Base-by-base conservation (phyloP, 2,113 vertebrate genomes). In the Hypanus sabinus region DNA sequence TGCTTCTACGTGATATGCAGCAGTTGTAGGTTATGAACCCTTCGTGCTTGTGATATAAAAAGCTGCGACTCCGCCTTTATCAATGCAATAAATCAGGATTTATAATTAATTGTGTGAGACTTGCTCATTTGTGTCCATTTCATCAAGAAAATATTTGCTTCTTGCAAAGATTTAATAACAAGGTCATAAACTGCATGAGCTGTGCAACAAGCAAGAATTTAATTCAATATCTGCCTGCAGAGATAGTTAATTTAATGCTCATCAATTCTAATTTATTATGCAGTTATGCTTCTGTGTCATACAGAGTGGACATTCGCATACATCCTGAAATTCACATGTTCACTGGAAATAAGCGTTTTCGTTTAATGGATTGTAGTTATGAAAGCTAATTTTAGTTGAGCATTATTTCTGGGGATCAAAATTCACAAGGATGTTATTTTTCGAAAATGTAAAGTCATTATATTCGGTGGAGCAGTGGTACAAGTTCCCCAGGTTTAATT, bases 111-210 rank as follows among this genome's bases (percentile, higher is more conserved):
- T 18, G 6, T 62, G 85, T 68, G 85, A 90, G 85, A 90, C 60
- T 68, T 90, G 60, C 60, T 65, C 91, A 93, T 71, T 73, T 73
- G 91, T 93, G 91, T 46, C 91, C 70, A 93, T 93, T 93, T 93
- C 91, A 93, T 93, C 91, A 75, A 24, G 91, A 93, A 93, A 93
- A 93, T 70, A 93, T 75, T 93, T 71, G 70, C 91, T 75, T 93
- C 70, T 46, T 73, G 91, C 68, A 55, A 73, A 70, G 91, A 75
- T 73, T 93, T 93, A 93, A 93, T 93, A 75, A 93, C 70, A 38
- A 93, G 91, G 36, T 93, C 70, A 75, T 55, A 65, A 18, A 93
- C 91, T 75, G 22, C 11, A n/a, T 9, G 5, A 68, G 5, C 85
- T 18, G 5, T 90, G 85, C 85, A 65, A 90, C 91, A 93, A 24